A percentile compares a stretch with the other conserved stretches of the same genome.
phyloP scores from a whole-genome alignment of 2,888 invertebrate genomes.

The Trissolcus brochymenae region DNA sequence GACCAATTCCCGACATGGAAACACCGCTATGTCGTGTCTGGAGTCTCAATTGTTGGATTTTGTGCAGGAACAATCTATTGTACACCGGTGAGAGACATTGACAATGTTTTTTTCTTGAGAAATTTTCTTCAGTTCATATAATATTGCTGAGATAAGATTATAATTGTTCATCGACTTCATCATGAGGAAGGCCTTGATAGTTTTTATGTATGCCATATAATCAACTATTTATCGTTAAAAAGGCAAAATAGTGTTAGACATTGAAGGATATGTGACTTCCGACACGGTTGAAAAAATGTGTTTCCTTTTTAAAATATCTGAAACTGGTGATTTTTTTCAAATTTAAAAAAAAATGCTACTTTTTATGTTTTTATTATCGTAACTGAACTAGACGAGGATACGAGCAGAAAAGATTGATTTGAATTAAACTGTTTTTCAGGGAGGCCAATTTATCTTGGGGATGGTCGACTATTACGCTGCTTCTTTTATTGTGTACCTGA shows the following conservation, averaged over 20 bases:
- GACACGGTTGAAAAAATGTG: too few relatives aligned
- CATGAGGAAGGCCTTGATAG: neutral
- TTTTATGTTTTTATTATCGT: neutral
- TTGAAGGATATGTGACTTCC: too few relatives aligned
- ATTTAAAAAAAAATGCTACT: neutral
- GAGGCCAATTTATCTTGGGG: constrained; percentile 75
- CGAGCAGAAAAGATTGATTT: neutral
- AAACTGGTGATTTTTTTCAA: too few relatives aligned
- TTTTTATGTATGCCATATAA: neutral
- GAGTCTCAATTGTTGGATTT: constrained; percentile 73
- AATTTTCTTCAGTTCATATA: constrained; percentile 4
- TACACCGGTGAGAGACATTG: constrained; percentile 73
- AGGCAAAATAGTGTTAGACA: too few relatives aligned
- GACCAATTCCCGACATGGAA: constrained; percentile 76
- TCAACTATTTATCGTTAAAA: too few relatives aligned
- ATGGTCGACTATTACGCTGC: constrained; percentile 76
- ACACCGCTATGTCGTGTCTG: constrained; percentile 73
- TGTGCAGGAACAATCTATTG: constrained; percentile 75
- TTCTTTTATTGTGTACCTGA: constrained; percentile 75
- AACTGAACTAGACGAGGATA: neutral
- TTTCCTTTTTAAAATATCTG: too few relatives aligned
- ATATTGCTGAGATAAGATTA: constrained; percentile 25
- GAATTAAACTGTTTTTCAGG: constrained; percentile 77
- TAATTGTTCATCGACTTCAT: neutral
- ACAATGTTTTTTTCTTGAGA: constrained; percentile 19